Evolutionary conservation across 2,113 vertebrate genomes (phyloP).

Genomic region (Erythrocercus mccallii): DNA sequence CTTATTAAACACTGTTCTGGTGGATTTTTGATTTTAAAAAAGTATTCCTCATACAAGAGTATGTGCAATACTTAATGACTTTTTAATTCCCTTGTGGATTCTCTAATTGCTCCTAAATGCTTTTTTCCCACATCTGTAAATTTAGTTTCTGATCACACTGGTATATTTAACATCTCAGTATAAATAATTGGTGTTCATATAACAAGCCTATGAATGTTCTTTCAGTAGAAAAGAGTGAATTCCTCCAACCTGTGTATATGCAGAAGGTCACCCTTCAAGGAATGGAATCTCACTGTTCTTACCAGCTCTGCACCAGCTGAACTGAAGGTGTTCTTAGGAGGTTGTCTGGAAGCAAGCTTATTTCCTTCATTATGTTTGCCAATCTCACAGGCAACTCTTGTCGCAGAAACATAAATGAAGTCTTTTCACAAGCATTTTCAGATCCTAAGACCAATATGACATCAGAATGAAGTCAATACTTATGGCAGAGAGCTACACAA

Average conservation of each 20-base stretch:
- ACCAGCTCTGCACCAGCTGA: slow-evolving; percentile 93
- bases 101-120: neutral
- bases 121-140: neutral
- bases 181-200: neutral
- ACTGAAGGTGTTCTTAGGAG: slow-evolving; percentile 91
- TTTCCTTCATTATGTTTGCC: slow-evolving; percentile 98
- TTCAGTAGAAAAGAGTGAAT: neutral
- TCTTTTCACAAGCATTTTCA: slow-evolving; percentile 94
- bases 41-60: neutral
- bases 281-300: slow-evolving; percentile 9
- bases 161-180: neutral
- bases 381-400: slow-evolving; percentile 92
- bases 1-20: neutral
- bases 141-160: neutral
- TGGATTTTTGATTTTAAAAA: neutral
- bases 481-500: neutral
- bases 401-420: slow-evolving; percentile 92
- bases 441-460: slow-evolving; percentile 74
- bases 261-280: neutral
- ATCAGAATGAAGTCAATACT: neutral
- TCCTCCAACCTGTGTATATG: neutral
- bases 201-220: neutral
- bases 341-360: slow-evolving; percentile 93
- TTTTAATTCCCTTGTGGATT: neutral
- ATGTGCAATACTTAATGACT: neutral